These are phyloP conservation scores for Ectemnius continuus DNA, from an alignment of 2,888 invertebrate species.

Conservation along the genomic window DNA sequence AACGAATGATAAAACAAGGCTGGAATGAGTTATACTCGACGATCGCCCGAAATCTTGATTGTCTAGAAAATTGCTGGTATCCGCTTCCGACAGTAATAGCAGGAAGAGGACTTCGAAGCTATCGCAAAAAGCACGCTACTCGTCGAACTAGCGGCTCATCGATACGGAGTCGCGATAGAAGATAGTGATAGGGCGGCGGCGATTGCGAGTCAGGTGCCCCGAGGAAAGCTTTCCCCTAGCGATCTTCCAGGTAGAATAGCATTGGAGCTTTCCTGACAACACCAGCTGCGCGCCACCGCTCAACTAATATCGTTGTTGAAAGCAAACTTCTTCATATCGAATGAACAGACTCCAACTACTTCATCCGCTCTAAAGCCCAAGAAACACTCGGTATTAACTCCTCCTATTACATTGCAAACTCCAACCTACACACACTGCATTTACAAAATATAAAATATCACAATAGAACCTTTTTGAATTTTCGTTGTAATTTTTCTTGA, in stretches of 20 bases:
- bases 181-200: constrained; percentile 46
- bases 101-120: constrained; percentile 40
- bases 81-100: constrained; percentile 43
- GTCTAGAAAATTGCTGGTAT: constrained; percentile 51
- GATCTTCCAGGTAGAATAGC: neutral
- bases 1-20: neutral
- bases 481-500: constrained; percentile 26
- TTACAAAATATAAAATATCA: too few relatives aligned
- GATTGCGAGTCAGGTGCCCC: constrained; percentile 48
- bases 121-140: constrained; percentile 52
- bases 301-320: neutral
- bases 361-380: neutral
- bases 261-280: neutral
- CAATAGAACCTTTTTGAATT: constrained; percentile 18
- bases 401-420: neutral
- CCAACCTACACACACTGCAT: neutral
- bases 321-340: constrained; percentile 16
- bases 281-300: neutral
- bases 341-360: neutral
- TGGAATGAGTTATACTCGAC: constrained; percentile 39
- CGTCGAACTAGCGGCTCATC: constrained; percentile 43
- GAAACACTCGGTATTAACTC: too few relatives aligned
- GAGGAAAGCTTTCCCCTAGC: constrained; percentile 22
- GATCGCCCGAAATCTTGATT: constrained; percentile 54
- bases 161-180: constrained; percentile 54